phyloP scores from a whole-genome alignment of 2,888 invertebrate species.

The Tinea pellionella region DNA sequence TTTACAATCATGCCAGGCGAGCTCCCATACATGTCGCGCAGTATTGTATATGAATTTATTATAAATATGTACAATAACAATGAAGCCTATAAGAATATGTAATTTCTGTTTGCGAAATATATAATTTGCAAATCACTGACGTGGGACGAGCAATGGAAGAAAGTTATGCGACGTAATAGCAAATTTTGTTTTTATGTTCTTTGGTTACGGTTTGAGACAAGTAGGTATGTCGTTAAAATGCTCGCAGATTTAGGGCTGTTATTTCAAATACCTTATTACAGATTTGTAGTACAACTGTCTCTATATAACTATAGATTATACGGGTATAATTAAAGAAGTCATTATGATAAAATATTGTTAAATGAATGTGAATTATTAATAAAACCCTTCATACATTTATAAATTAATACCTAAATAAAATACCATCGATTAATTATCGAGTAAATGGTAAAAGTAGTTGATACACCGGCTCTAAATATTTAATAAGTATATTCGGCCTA shows the following conservation, averaged over 20 bases:
- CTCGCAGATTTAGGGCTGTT: background rate
- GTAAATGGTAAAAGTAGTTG: background rate
- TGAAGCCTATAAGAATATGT: background rate
- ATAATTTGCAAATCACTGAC: background rate
- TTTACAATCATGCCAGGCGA: no score
- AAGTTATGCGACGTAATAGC: slow-evolving; percentile 2
- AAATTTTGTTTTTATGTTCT: background rate
- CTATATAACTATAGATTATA: no score
- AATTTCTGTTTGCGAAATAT: background rate
- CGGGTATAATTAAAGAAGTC: no score
- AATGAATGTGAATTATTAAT: no score
- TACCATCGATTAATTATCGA: background rate
- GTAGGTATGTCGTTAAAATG: slow-evolving; percentile 1
- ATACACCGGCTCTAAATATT: background rate
- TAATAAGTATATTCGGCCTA: background rate
- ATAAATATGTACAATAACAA: no score
- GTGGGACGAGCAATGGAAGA: background rate
- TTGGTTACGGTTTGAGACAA: background rate
- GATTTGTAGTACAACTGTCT: no score
- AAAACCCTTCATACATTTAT: no score
- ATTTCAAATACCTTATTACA: no score
- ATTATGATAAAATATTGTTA: no score
- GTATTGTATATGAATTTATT: no score
- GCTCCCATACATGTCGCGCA: no score
- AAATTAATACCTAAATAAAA: background rate